Base-by-base conservation (phyloP, 2,797 vertebrate species). In the Vespertilio murinus region DNA sequence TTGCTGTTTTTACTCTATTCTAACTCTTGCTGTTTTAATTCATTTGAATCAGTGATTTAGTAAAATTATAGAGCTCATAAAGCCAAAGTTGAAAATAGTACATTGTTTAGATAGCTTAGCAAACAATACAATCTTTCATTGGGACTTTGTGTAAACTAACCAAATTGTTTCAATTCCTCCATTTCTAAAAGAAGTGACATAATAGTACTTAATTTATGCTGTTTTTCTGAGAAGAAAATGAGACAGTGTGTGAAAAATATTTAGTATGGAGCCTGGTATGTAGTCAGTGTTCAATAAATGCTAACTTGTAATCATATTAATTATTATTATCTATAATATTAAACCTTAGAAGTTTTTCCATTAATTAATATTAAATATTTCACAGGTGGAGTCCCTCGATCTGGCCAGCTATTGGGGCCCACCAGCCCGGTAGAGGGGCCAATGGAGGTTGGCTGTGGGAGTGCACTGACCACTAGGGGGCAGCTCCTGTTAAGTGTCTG, bases 171-270 rank as follows among this genome's bases (percentile, higher is more conserved):
- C 78, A 91, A 5, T 91, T 91, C 70, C 9, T 54, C 35, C 47
- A 77, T 73, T 38, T 92, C 59, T 94, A 78, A 77, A 94, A 71
- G 88, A 38, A 64, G 20, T 93, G 82, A 42, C 17, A 47, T 38
- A 65, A 17, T 30, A 70, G 2, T 13, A 18, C 2, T 69, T 84
- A 69, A 35, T 35, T 71, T 79, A 28, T 74, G 14, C 18, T 59
- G 20, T n/a, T 96, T 73, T 95, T 82, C 42, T 74, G 65, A 79
- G 54, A 83, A 71, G 73, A 65, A 74, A 80, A 49, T 92, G 59
- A 87, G 28, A 42, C 74, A 78, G 49, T 74, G 2, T 38, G 22
- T 70, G 42, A 79, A 78, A 95, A 87, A 70, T 92, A 35, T 35
- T 93, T 93, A 94, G 40, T 42, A 79, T 9, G 47, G 35, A 93